Base-by-base conservation (phyloP, 2,888 invertebrate species). In the Eulithis prunata region DNA sequence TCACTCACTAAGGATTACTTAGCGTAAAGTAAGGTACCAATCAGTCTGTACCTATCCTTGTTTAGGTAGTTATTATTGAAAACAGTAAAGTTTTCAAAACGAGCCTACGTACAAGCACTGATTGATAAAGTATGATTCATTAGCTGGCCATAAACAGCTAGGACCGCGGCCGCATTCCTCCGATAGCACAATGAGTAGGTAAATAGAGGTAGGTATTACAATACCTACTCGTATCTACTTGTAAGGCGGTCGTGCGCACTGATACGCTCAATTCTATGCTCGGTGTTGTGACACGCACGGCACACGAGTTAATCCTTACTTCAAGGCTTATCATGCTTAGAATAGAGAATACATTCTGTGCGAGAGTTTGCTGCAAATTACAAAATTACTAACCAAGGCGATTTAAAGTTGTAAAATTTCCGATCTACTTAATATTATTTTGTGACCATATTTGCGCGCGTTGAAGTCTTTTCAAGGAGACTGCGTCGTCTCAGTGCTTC, bases 121-220 rank as follows among this genome's bases (percentile, higher is more conserved):
- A 87, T 87, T 87, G 87, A 88, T 88, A 88, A 85, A 84, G 76
- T 54, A 88, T 89, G 89, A 90, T 81, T 90, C 89, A 91, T 89
- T 87, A 86, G 75, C 78, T 77, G 75, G 79, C 74, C 80, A 80
- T 84, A 84, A 81, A 85, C 83, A 79, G 77, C 81, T 80, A 80
- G 80, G 81, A 77, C 77, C 78, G 76, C 88, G 86, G 85, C 88
- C 89, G 89, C 91, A 91, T 91, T 91, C 90, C 87, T 75, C 70
- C 79, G 87, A 89, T 90, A 88, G 83, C 82, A 83, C 77, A 81
- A 77, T 78, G 81, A 78, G 77, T 82, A 78, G 70, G 78, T 81
- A 83, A 81, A 81, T 80, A 83, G 76, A 76, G 78, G 74, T 74
- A 78, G 75, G 78, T 74, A 76, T 75, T 76, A 78, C 78, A 64